phyloP scores from a whole-genome alignment of 2,888 invertebrate species.

The Horisme vitalbata region DNA sequence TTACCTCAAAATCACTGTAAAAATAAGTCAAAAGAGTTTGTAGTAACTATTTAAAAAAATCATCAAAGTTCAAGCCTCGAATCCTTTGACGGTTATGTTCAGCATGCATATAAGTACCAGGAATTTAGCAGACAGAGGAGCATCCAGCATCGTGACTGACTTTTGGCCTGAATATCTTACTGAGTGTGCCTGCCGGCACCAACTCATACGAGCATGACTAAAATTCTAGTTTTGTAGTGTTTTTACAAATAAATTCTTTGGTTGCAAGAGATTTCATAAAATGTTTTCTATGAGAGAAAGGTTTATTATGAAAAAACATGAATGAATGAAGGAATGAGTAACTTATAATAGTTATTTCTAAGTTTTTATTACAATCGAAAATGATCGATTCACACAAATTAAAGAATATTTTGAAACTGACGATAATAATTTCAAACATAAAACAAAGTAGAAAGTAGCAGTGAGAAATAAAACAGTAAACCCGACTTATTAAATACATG shows the following conservation, averaged over 20 bases:
- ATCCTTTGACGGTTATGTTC: conserved; percentile 1
- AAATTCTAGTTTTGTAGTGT: conserved; percentile 46
- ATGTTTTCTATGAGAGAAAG: no score
- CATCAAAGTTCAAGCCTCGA: not conserved
- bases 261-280: not conserved
- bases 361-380: not conserved
- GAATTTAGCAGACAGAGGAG: conserved; percentile 51
- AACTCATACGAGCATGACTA: conserved; percentile 54
- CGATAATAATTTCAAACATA: conserved; percentile 19
- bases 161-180: conserved; percentile 79
- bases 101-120: conserved; percentile 40
- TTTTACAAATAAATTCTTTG: conserved; percentile 1
- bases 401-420: conserved; percentile 7
- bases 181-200: conserved; percentile 58
- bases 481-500: conserved; percentile 33
- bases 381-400: conserved; percentile 5
- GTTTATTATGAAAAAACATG: no score
- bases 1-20: no score
- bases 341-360: no score
- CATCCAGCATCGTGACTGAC: conserved; percentile 70
- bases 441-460: conserved; percentile 29
- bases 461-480: conserved; percentile 32
- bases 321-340: no score
- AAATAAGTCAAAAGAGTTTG: no score
- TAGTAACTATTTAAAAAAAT: not conserved